These are phyloP conservation scores for Lycocorax pyrrhopterus DNA, from an alignment of 2,113 vertebrate genomes.

Conservation along the genomic window DNA sequence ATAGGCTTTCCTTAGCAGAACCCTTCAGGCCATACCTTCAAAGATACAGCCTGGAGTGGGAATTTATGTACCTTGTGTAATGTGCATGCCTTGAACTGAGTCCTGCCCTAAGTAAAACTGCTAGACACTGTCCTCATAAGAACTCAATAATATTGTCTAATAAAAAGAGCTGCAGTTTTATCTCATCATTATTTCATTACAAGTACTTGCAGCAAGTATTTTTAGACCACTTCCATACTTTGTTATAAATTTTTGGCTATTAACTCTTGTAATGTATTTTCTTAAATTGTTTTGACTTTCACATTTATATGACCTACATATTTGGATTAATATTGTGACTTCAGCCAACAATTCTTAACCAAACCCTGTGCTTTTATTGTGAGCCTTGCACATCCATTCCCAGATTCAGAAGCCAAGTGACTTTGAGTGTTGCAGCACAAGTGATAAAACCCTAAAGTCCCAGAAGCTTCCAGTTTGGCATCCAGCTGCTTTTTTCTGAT, in stretches of 20 bases:
- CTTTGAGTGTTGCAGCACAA: not conserved
- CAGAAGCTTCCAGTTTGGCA: not conserved
- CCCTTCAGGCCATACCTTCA: not conserved
- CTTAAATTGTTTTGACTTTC: not conserved
- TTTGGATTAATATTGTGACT: not conserved
- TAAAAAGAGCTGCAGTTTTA: not conserved
- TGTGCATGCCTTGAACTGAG: not conserved
- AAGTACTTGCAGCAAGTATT: not conserved
- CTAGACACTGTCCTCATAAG: not conserved
- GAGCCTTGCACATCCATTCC: not conserved
- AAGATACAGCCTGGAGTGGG: not conserved
- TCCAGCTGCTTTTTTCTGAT: not conserved
- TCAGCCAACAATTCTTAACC: not conserved
- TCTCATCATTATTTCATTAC: not conserved
- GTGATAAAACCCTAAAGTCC: not conserved
- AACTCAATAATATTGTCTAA: not conserved
- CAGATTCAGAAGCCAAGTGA: not conserved
- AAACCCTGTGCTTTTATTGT: not conserved
- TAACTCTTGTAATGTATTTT: not conserved
- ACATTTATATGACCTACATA: not conserved
- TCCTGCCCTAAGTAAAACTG: not conserved
- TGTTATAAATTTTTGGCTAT: not conserved
- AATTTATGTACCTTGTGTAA: not conserved
- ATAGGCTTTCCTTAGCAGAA: not conserved
- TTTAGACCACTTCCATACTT: not conserved